Evolutionary conservation across 2,113 vertebrate genomes (phyloP).

Genomic region (Chloroceryle aenea): DNA sequence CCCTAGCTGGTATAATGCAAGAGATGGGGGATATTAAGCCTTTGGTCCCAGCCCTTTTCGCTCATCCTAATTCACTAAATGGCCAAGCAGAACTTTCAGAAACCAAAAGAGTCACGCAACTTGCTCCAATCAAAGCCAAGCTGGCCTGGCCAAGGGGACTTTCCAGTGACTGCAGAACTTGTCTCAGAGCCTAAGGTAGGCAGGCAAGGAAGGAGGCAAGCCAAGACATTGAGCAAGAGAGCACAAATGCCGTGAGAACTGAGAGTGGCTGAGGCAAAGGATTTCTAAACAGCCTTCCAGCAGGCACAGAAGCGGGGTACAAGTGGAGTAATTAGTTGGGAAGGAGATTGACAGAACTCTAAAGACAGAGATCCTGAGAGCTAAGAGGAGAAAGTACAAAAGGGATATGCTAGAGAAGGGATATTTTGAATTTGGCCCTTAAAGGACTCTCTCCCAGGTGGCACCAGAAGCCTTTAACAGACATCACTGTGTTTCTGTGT

Average conservation of each 20-base stretch:
- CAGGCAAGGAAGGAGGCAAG: neutral
- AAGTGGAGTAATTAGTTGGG: neutral
- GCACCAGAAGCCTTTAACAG: neutral
- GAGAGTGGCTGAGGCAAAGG: neutral
- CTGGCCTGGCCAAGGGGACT: neutral
- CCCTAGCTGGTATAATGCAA: neutral
- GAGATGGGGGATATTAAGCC: neutral
- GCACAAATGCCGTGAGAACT: neutral
- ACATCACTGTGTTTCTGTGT: neutral
- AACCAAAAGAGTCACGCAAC: neutral
- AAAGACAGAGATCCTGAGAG: neutral
- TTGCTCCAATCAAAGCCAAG: neutral
- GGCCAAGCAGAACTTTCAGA: neutral
- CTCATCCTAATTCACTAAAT: neutral
- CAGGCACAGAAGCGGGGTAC: neutral
- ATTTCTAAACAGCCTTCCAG: neutral
- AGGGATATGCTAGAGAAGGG: neutral
- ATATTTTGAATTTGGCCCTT: neutral
- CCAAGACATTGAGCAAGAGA: conserved; percentile 43
- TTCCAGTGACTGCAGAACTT: neutral
- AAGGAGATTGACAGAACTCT: neutral
- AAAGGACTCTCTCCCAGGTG: neutral
- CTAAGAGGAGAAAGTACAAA: neutral
- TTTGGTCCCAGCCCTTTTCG: neutral
- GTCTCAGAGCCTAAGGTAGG: neutral